Evolutionary conservation across 2,888 invertebrate genomes (phyloP), one percentile per base, ranked within the genome.

Genomic region (Lumbricus terrestris): DNA sequence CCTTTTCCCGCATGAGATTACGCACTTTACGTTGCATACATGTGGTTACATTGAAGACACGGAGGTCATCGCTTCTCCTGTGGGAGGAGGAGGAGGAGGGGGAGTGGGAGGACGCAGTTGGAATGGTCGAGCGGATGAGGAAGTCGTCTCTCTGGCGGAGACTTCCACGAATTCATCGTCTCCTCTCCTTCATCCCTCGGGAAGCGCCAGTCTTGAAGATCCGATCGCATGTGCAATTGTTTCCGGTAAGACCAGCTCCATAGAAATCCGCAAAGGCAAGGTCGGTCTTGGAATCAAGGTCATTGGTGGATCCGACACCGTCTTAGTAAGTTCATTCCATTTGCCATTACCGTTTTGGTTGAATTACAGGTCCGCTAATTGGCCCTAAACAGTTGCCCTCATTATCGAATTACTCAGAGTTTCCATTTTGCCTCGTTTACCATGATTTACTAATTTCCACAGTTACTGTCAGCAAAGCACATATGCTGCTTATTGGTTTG

Each of bases 241-340:
- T 33, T 33, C 90, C n/a, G 90, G 90, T 35, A 82, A 37, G 33
- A 38, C 11, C 82, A 90, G 34, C 20, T 18, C 82, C 34, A 90
- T 90, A 6, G 90, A 90, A 83, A 90, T 90, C 82, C 82, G 83
- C 13, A 90, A 90, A 83, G 90, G 42, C 33, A 90, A 90, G 40
- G 18, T 82, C 11, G 90, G 90, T 20, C 90, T 90, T 35, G 90
- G 90, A 35, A 34, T 90, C 13, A 82, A 47, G 85, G 37, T 90
- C 90, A 90, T 90, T 23, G 90, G 90, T 1, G 90, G 90, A 37
- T 83, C 82, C n/a, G 90, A 90, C 42, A 90, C 90, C 18, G 33
- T 47, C 18, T 82, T 90, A 37, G 90, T 90, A 34, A n/a, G 90
- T 69, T 33, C 42, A n/a, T 38, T 6, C 34, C 88, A 34, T 4